Evolutionary conservation across 2,113 vertebrate species (phyloP), one percentile per base, ranked within the genome.

Genomic region (Bubo scandiacus): DNA sequence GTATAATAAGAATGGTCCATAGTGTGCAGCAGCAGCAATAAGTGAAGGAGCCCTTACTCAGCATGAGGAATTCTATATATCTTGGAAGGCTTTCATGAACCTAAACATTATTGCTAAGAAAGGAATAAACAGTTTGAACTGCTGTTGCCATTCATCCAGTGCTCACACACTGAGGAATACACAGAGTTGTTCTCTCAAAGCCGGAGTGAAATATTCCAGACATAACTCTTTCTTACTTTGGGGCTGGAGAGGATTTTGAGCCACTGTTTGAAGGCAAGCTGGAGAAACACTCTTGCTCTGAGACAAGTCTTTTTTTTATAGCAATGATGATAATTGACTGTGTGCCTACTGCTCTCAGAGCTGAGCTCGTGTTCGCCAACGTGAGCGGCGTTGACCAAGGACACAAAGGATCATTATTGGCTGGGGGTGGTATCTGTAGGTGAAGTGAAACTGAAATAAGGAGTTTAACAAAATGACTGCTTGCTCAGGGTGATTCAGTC

Each of bases 101-200:
- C 98, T 98, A 98, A 98, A 98, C 98, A 98, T 98, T 98, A 98
- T 97, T 98, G 96, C 98, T 98, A 96, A 98, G 97, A 98, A 97
- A 98, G 96, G 97, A 97, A 97, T 96, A 98, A 98, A 96, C 96
- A 97, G 97, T 97, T 97, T 89, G 95, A 97, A 96, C 88, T 63
- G 88, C 97, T 96, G 29, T 95, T 61, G 85, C 97, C 90, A 90
- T 96, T 97, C 96, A 97, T 97, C 92, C 79, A 12, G 90, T 0
- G 16, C 94, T 97, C 92, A 36, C 96, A 92, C 74, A 83, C 94
- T 36, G 92, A 95, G 84, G 90, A 63, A 92, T 86, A 93, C 72
- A 94, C 82, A 94, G 95, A 90, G 91, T 97, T 96, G 92, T 97
- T 97, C 97, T 97, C 92, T 80, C 67, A 77, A 78, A 91, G 86